A percentile compares a stretch with the other conserved stretches of the same genome.
phyloP scores from a whole-genome alignment of 1,140 invertebrate genomes.

The Cyclina sinensis region DNA sequence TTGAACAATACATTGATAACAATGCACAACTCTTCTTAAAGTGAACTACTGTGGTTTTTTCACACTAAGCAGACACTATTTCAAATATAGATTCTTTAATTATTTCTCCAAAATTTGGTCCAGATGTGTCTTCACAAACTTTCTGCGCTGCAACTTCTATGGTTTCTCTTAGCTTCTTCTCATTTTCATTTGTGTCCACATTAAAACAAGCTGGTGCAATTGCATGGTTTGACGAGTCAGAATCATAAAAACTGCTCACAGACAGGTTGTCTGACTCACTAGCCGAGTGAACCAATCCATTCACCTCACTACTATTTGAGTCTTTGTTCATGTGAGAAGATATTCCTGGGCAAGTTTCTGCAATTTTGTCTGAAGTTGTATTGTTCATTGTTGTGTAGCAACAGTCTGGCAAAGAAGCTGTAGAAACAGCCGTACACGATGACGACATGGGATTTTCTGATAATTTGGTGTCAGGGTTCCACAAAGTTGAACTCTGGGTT shows the following conservation, averaged over 20 bases:
- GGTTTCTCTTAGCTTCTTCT: conserved; percentile 24
- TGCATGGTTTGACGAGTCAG: conserved; percentile 55
- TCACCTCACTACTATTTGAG: conserved; percentile 22
- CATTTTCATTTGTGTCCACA: conserved; percentile 15
- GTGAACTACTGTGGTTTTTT: background rate
- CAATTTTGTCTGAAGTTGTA: conserved; percentile 82
- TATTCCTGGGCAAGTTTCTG: conserved; percentile 82
- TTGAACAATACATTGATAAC: background rate
- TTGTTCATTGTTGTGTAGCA: conserved; percentile 83
- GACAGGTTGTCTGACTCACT: conserved; percentile 58
- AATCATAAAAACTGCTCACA: conserved; percentile 61
- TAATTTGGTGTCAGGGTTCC: conserved; percentile 48
- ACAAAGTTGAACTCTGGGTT: conserved; percentile 46
- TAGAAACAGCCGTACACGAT: background rate
- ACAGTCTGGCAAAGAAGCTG: conserved; percentile 60
- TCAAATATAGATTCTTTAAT: conserved; percentile 97
- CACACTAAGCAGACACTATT: conserved; percentile 92
- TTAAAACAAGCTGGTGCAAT: conserved; percentile 36
- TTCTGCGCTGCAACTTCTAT: conserved; percentile 51
- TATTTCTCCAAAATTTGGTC: conserved; percentile 95
- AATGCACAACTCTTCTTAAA: background rate
- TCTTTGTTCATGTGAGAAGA: conserved; percentile 82
- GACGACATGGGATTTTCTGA: background rate
- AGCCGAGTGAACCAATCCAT: conserved; percentile 26
- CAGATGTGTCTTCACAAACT: conserved; percentile 42